These are phyloP conservation scores for Drosophila paulistorum DNA, from an alignment of 1,140 invertebrate genomes.

Conservation along the genomic window DNA sequence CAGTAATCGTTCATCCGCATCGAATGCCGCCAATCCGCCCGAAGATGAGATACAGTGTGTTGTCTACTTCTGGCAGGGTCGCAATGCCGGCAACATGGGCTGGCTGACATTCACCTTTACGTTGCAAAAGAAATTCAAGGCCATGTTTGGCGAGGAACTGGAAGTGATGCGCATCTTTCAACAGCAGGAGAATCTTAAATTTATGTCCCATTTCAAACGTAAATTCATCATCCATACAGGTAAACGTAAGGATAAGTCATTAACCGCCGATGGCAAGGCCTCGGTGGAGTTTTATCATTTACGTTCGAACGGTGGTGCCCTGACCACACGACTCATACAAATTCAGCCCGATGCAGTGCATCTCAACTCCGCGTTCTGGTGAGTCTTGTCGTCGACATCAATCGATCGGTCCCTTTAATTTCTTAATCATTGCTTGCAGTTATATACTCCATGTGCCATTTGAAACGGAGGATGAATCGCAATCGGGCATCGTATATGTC, in stretches of 20 bases:
- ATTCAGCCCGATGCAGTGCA: slow-evolving; percentile 90
- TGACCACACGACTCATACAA: slow-evolving; percentile 97
- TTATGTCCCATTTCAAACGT: slow-evolving; percentile 98
- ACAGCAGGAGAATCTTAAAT: slow-evolving; percentile 99
- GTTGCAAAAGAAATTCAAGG: slow-evolving; percentile 98
- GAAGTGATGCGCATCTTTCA: slow-evolving; percentile 99
- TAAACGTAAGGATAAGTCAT: slow-evolving; percentile 88
- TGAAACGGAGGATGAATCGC: slow-evolving; percentile 93
- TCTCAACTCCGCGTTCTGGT: slow-evolving; percentile 94
- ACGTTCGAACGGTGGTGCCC: slow-evolving; percentile 96
- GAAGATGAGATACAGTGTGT: slow-evolving; percentile 97
- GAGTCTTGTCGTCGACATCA: slow-evolving; percentile 48
- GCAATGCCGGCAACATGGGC: slow-evolving; percentile 99
- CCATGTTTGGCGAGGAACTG: slow-evolving; percentile 96
- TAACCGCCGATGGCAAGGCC: slow-evolving; percentile 84
- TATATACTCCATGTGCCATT: slow-evolving; percentile 98
- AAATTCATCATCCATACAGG: slow-evolving; percentile 97
- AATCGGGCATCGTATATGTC: slow-evolving; percentile 97
- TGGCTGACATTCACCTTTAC: slow-evolving; percentile 99
- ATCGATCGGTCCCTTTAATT: not conserved
- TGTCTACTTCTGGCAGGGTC: slow-evolving; percentile 99
- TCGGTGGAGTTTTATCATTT: slow-evolving; percentile 97
- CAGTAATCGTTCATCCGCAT: not conserved
- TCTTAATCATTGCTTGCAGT: slow-evolving; percentile 84
- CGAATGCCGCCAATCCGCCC: slow-evolving; percentile 55